These are phyloP conservation scores for Eurystomus glaucurus DNA, from an alignment of 2,797 vertebrate genomes.

Conservation along the genomic window DNA sequence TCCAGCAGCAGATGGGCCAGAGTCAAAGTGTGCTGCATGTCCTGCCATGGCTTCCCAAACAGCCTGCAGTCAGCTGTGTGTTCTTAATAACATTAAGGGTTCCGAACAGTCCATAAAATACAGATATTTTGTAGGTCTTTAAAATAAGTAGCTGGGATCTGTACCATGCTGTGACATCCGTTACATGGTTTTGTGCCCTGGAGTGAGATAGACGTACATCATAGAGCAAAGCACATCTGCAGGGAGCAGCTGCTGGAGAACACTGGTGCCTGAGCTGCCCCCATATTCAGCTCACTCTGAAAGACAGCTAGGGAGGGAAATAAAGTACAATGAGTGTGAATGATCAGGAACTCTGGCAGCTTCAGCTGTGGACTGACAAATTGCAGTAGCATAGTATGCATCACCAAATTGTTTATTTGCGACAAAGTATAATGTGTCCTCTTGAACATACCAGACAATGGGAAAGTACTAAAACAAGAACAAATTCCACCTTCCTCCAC, in stretches of 20 bases:
- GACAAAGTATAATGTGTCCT: neutral
- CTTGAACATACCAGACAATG: neutral
- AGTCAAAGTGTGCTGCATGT: neutral
- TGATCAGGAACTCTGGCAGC: neutral
- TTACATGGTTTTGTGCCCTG: neutral
- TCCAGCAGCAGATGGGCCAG: neutral
- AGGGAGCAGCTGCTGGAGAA: neutral
- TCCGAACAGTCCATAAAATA: neutral
- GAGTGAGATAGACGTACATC: rapidly evolving
- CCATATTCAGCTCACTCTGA: neutral
- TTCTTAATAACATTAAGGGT: neutral
- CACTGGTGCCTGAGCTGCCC: neutral
- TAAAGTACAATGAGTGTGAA: neutral
- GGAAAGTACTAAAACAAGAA: neutral
- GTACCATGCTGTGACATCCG: neutral
- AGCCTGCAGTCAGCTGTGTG: neutral
- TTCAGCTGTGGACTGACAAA: neutral
- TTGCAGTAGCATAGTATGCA: rapidly evolving
- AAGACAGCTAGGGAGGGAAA: neutral
- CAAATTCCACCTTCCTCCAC: neutral
- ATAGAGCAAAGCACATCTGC: neutral
- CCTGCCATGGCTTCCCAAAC: neutral
- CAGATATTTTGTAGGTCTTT: neutral
- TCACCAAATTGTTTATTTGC: neutral
- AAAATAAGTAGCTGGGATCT: neutral